These are phyloP conservation scores for Catalaphyllia jardinei DNA, from an alignment of 64 coral and sea anemone genomes.

Conservation along the genomic window DNA sequence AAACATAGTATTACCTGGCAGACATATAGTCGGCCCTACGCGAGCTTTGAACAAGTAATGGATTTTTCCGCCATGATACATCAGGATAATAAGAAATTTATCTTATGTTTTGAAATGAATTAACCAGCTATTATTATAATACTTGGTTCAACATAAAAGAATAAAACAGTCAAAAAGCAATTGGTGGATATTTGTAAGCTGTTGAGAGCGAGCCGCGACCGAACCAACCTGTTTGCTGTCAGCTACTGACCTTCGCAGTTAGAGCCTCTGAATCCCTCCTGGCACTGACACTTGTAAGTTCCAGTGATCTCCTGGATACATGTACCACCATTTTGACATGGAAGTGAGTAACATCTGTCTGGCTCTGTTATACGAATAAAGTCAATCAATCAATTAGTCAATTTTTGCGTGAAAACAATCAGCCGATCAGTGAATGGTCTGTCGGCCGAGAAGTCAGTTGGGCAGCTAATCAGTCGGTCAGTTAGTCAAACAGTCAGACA, in stretches of 20 bases:
- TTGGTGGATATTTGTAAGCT: not conserved
- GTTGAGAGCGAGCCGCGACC: no score
- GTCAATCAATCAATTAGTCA: not conserved
- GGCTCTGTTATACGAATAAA: conserved; percentile 37
- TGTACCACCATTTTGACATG: conserved; percentile 91
- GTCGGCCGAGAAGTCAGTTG: no score
- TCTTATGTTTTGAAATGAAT: no score
- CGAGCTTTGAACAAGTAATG: no score
- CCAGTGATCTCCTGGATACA: conserved; percentile 85
- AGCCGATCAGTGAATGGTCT: not conserved
- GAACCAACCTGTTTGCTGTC: not conserved
- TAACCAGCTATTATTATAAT: no score
- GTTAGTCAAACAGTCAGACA: not conserved
- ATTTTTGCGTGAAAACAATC: not conserved
- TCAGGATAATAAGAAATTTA: no score
- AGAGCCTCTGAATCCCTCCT: conserved; percentile 70
- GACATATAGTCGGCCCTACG: no score
- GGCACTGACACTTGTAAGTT: conserved; percentile 81
- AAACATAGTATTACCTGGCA: no score
- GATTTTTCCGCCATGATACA: no score
- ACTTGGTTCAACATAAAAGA: no score
- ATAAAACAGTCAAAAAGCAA: no score
- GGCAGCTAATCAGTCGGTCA: not conserved
- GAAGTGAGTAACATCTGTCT: conserved; percentile 82
- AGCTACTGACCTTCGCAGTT: conserved; percentile 78